Evolutionary conservation across 2,113 vertebrate genomes (phyloP), one percentile per base, ranked within the genome.

Genomic region (Tragelaphus buxtoni): DNA sequence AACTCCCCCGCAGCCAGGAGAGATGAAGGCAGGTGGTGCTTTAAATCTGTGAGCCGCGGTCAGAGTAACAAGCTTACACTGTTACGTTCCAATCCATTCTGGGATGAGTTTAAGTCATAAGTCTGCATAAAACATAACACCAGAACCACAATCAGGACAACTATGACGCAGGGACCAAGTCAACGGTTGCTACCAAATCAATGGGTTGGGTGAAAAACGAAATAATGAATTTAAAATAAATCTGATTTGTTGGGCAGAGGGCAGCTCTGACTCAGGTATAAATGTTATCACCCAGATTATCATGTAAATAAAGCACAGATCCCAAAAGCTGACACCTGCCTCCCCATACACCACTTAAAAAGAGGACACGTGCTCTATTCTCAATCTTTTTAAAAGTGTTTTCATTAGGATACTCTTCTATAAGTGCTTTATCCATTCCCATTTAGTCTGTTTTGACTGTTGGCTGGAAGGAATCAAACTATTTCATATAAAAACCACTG

Each of bases 401-500:
- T 97, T 95, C 94, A 92, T 80, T 69, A 93, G 81, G 87, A 69
- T 35, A 79, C 32, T 94, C 53, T 65, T 97, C 91, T 7, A 0
- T 32, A 97, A 0, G 7, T 96, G 96, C 90, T 49, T 4, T 51
- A 81, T 91, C 98, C 79, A 2, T 76, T 96, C 90, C 86, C 55
- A 18, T 58, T 89, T 88, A 56, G 42, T 80, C 56, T 79, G 65
- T 88, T 97, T 22, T 92, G 93, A 96, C 91, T 80, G 83, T 5
- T 93, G 96, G 77, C 94, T 88, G 63, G 56, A 96, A 8, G 3
- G 89, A 93, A 91, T 53, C 53, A 93, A 86, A 89, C 30, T 69
- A 56, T 65, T 93, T 95, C 51, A 22, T 85, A 93, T 87, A 74
- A 53, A 94, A 97, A 0, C 42, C 95, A 83, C 2, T 97, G 83